Percentiles rank a stretch among this genome's conserved stretches.
These are phyloP conservation scores for Kryphioiulus occultus DNA, from an alignment of 2,888 invertebrate species.

Conservation along the genomic window DNA sequence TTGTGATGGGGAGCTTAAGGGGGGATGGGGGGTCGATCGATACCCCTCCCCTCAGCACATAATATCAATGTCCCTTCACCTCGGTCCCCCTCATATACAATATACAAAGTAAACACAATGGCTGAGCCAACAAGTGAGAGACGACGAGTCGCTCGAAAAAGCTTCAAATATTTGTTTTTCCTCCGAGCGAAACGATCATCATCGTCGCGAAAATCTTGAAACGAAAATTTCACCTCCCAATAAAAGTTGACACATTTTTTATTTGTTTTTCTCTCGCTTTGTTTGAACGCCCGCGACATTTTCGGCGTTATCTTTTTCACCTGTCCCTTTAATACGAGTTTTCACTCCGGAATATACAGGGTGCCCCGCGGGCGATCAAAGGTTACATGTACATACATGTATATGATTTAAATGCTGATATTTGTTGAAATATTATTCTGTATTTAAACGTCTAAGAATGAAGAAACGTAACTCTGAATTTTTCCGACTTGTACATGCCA, in stretches of 20 bases:
- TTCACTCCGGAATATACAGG: not conserved
- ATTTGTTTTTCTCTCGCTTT: not conserved
- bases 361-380: too few species aligned
- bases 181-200: not conserved
- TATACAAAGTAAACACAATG: not conserved
- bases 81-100: not conserved
- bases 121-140: not conserved
- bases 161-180: not conserved
- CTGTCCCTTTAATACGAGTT: not conserved
- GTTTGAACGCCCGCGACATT: not conserved
- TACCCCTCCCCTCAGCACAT: not conserved
- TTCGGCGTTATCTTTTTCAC: not conserved
- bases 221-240: not conserved
- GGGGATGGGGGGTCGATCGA: not conserved
- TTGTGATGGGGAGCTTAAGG: not conserved
- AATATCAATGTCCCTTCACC: not conserved
- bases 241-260: not conserved
- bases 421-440: too few species aligned
- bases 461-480: too few species aligned
- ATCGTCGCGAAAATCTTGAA: not conserved
- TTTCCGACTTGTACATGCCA: too few species aligned
- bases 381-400: too few species aligned
- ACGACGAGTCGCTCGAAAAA: not conserved
- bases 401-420: too few species aligned
- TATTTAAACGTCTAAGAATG: too few species aligned